Base-by-base conservation (phyloP, 2,888 invertebrate species). In the Zygothrica quintamaculata region DNA sequence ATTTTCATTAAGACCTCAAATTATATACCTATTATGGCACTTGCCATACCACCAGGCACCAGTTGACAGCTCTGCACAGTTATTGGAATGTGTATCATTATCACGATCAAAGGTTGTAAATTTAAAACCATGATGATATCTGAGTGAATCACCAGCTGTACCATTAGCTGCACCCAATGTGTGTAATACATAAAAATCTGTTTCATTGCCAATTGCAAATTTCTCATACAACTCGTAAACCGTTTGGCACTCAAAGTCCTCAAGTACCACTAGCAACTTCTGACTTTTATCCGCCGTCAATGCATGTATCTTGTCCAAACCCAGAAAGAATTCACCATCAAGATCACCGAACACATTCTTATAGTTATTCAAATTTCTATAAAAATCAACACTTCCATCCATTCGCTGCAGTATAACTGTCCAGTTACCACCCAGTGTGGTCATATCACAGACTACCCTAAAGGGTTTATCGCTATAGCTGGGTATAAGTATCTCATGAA, bases 41-140 rank as follows among this genome's bases (percentile, higher is more conserved):
- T 13, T 46, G 9, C 43, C 37, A 15, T 71, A 66, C 71, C 71
- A 71, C 71, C 71, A 71, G n/a, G 61, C 71, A n/a, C 57, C 53
- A 1, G 11, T 50, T 16, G 31, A 71, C 3, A 1, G 5, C 1
- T 15, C 7, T 1, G 61, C 70, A 31, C 70, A 71, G 4, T 71
- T 40, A 0, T 15, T 1, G 3, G 18, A 5, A 1, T 55, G 18
- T 1, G 0, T 26, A 31, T 70, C 69, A n/a, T 66, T 53, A 3
- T 71, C 73, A 1, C 65, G 65, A 48, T 70, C 57, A 3, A 18
- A 43, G 6, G 75, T 70, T 5, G 60, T 37, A 6, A 70, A 73
- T 13, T 51, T 51, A 29, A 33, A 15, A 1, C 71, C 71, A 29
- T 51, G n/a, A 18, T 73, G 75, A 3, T 8, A 13, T n/a, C 25